Percentiles rank a stretch among this genome's conserved stretches.
Evolutionary conservation across 2,888 invertebrate species (phyloP).

Genomic region (Dugesia japonica): DNA sequence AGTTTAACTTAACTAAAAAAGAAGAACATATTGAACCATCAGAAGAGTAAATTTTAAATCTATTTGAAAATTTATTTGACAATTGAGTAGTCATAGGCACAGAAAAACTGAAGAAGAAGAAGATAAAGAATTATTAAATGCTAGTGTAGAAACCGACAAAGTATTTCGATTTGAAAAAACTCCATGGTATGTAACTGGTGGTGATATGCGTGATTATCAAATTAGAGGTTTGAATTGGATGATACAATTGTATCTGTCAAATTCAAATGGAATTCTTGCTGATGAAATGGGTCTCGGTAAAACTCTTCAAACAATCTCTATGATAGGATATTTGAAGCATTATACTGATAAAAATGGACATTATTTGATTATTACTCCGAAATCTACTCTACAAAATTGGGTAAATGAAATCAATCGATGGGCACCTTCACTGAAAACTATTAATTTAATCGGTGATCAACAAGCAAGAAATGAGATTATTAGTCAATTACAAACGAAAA

Average conservation of each 20-base stretch:
- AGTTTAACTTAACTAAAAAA: neutral
- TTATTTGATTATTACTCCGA: constrained; percentile 93
- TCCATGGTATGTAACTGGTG: constrained; percentile 73
- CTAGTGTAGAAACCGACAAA: constrained; percentile 56
- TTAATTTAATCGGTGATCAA: constrained; percentile 84
- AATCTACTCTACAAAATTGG: constrained; percentile 95
- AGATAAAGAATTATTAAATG: constrained; percentile 83
- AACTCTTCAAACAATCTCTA: constrained; percentile 89
- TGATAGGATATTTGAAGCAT: constrained; percentile 83
- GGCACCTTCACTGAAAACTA: constrained; percentile 79
- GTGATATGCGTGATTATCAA: constrained; percentile 91
- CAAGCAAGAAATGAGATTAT: constrained; percentile 61
- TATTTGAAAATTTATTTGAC: neutral
- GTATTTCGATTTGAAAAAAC: constrained; percentile 74
- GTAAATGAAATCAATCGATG: constrained; percentile 89
- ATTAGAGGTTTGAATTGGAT: constrained; percentile 95
- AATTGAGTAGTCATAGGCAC: constrained; percentile 55
- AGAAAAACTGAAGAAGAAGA: constrained; percentile 96
- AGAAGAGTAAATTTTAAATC: too few relatives aligned
- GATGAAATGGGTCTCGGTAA: constrained; percentile 99
- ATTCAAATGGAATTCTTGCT: constrained; percentile 92
- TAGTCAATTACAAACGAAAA: constrained; percentile 54
- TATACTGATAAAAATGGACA: constrained; percentile 74
- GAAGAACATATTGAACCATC: too few relatives aligned
- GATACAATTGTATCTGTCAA: constrained; percentile 92